phyloP scores from a whole-genome alignment of 1,140 invertebrate species.

The Bactericera cockerelli region DNA sequence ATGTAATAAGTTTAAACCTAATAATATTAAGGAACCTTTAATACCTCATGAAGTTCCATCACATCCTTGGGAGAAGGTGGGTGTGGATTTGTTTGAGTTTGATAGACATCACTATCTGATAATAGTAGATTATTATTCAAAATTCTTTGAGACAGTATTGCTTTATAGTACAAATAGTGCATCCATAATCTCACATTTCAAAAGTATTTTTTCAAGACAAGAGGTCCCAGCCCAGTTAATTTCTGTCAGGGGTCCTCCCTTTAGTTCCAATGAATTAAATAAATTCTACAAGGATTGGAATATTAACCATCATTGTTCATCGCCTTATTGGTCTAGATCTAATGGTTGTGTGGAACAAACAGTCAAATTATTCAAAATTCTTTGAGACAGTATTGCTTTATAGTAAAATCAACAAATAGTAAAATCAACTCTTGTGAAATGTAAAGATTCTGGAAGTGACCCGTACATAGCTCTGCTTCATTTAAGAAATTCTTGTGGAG shows the following conservation, averaged over 20 bases:
- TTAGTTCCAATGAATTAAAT: constrained; percentile 14
- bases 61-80: constrained; percentile 16
- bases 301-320: constrained; percentile 10
- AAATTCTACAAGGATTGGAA: constrained; percentile 13
- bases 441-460: not conserved
- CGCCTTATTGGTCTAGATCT: constrained; percentile 12
- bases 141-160: constrained; percentile 15
- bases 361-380: constrained; percentile 15
- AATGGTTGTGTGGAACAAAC: constrained; percentile 18
- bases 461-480: constrained; percentile 11
- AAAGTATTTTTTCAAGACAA: constrained; percentile 24
- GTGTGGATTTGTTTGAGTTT: constrained; percentile 17
- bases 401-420: no score
- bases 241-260: constrained; percentile 24
- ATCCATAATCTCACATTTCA: constrained; percentile 16
- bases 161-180: not conserved
- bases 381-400: no score
- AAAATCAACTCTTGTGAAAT: constrained; percentile 15
- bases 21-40: constrained; percentile 27
- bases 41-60: constrained; percentile 13
- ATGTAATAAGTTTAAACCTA: constrained; percentile 25
- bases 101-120: constrained; percentile 15
- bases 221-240: constrained; percentile 24
- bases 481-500: not conserved
- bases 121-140: constrained; percentile 19